Evolutionary conservation across 2,888 invertebrate genomes (phyloP), one percentile per base, ranked within the genome.

Genomic region (Scaptomyza cyrtandrae): DNA sequence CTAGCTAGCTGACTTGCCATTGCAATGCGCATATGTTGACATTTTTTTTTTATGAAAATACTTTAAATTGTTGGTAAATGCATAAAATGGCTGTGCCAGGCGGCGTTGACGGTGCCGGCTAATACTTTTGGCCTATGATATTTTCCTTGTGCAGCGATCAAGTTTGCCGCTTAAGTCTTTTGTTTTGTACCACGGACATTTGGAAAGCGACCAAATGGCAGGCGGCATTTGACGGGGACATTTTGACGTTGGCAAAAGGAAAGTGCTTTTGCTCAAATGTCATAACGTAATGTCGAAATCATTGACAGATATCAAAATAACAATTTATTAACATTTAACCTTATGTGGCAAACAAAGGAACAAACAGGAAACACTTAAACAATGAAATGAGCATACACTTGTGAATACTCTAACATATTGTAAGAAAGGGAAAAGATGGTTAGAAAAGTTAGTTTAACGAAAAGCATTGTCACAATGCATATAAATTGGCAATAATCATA

Each of bases 21-120:
- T 75, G 78, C 83, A 80, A 68, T 74, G 82, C 78, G 83, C 86
- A 83, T 83, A 78, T 86, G 86, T 83, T 82, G 86, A 82, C 86
- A 80, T 78, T 83, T 50, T 76, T 78, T 83, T 50, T 76, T 76
- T 67, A 65, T 65, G 65, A 71, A 82, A 83, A 83, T 83, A 86
- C 69, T 78, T 83, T 61, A 76, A 86, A 86, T 86, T 76, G 80
- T 65, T 86, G 62, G 71, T 78, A 80, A 84, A 86, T 83, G 78
- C 78, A 83, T 65, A 54, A 75, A 75, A 75, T 73, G 75, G 67
- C 66, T 66, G 58, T 27, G 57, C 24, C 58, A 65, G 68, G 54
- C 68, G 35, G 14, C 3, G 39, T 14, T n/a, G 39, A n/a, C 37
- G 14, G 14, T 14, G 37, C 7, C 37, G 60, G 48, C 16, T 37